phyloP scores from a whole-genome alignment of 2,113 vertebrate genomes.

The Galeopterus variegatus region DNA sequence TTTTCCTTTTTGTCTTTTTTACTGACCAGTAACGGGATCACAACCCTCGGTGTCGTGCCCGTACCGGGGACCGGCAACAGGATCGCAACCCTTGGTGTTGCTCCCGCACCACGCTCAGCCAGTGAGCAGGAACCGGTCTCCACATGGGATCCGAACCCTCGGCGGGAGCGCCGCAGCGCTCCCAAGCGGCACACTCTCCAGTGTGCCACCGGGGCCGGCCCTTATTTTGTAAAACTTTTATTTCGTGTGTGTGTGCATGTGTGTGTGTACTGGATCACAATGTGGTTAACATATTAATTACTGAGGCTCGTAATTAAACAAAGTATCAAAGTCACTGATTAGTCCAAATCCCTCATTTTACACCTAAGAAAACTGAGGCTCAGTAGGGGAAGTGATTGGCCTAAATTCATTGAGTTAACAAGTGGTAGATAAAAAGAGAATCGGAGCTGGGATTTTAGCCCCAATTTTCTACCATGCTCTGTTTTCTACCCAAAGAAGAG shows the following conservation, averaged over 20 bases:
- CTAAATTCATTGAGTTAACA: not conserved
- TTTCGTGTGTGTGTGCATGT: not conserved
- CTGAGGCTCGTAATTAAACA: conserved; percentile 26
- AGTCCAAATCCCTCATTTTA: not conserved
- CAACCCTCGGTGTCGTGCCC: too few species aligned
- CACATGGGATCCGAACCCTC: too few species aligned
- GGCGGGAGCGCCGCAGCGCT: too few species aligned
- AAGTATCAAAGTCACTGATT: not conserved
- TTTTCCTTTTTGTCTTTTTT: too few species aligned
- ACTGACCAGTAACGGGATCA: too few species aligned
- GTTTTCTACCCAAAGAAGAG: not conserved
- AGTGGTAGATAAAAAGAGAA: not conserved
- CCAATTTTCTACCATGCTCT: not conserved
- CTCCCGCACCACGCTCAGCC: too few species aligned
- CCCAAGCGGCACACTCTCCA: too few species aligned
- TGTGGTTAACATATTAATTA: conserved; percentile 37
- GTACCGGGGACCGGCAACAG: too few species aligned
- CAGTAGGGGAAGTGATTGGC: not conserved
- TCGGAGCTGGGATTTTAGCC: not conserved
- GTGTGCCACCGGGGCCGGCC: too few species aligned
- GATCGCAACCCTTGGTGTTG: too few species aligned
- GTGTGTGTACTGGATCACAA: not conserved
- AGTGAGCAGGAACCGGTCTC: too few species aligned
- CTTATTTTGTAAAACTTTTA: conserved; percentile 18
- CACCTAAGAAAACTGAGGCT: not conserved